phyloP scores from a whole-genome alignment of 1,140 invertebrate species.

The Solenopsis fugax region DNA sequence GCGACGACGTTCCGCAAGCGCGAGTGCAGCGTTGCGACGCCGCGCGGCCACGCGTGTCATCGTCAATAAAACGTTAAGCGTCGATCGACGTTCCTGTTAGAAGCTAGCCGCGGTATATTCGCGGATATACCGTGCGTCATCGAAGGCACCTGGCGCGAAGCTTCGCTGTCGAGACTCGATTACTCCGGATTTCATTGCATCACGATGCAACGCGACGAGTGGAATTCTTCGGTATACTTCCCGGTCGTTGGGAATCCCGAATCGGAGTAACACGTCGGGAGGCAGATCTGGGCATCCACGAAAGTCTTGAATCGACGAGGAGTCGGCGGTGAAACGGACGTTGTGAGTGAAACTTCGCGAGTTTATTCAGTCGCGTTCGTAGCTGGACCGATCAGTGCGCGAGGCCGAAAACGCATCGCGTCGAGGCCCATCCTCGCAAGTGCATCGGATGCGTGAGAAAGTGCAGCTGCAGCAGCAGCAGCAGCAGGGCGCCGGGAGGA shows the following conservation, averaged over 20 bases:
- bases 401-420: background rate
- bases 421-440: background rate
- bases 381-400: background rate
- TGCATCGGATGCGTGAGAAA: slow-evolving; percentile 52
- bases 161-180: background rate
- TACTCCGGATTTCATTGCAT: no score
- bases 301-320: background rate
- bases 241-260: background rate
- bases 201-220: background rate
- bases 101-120: background rate
- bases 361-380: background rate
- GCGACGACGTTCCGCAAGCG: background rate
- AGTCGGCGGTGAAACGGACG: background rate
- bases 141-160: background rate
- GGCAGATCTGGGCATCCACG: background rate
- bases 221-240: background rate
- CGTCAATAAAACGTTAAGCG: background rate
- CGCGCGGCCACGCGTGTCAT: background rate
- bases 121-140: background rate
- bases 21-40: no score
- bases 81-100: background rate
- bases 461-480: slow-evolving; percentile 38
- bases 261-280: background rate
- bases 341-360: background rate
- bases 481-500: background rate